Percentiles rank a stretch among this genome's conserved stretches.
These are phyloP conservation scores for Ennomos quercinarius DNA, from an alignment of 2,888 invertebrate species.

Conservation along the genomic window DNA sequence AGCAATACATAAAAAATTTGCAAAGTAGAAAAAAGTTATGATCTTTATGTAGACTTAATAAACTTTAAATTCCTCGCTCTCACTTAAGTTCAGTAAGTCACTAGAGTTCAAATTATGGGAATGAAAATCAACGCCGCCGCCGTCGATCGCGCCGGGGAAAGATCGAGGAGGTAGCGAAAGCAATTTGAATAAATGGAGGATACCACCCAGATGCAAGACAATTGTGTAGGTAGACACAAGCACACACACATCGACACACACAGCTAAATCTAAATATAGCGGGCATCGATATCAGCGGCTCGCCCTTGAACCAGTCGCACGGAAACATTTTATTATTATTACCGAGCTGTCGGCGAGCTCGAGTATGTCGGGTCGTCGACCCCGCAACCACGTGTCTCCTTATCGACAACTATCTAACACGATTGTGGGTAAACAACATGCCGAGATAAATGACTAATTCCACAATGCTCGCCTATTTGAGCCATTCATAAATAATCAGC, in stretches of 20 bases:
- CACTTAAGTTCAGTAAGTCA: constrained; percentile 11
- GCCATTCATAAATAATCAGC: constrained; percentile 80
- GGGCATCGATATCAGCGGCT: constrained; percentile 84
- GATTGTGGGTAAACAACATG: constrained; percentile 84
- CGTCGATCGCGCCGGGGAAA: constrained; percentile 19
- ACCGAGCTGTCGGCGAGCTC: constrained; percentile 84
- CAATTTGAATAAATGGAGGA: constrained; percentile 34
- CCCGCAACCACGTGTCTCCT: constrained; percentile 84
- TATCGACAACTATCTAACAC: constrained; percentile 86
- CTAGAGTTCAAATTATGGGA: constrained; percentile 23
- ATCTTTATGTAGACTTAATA: neutral
- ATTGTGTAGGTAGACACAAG: constrained; percentile 63
- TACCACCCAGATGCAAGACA: constrained; percentile 57
- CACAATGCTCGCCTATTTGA: constrained; percentile 75
- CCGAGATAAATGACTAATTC: constrained; percentile 85
- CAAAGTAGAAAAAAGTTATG: too few species aligned
- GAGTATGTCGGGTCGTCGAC: constrained; percentile 84
- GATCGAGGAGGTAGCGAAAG: constrained; percentile 34
- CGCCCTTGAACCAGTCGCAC: constrained; percentile 86
- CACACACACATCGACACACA: constrained; percentile 72
- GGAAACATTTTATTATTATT: constrained; percentile 86
- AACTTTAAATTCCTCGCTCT: neutral
- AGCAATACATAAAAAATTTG: too few species aligned
- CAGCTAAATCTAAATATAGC: constrained; percentile 85
- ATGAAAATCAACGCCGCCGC: constrained; percentile 26